Conservation (phyloP, 2,888 invertebrate genomes). For the Metellina segmentata region DNA sequence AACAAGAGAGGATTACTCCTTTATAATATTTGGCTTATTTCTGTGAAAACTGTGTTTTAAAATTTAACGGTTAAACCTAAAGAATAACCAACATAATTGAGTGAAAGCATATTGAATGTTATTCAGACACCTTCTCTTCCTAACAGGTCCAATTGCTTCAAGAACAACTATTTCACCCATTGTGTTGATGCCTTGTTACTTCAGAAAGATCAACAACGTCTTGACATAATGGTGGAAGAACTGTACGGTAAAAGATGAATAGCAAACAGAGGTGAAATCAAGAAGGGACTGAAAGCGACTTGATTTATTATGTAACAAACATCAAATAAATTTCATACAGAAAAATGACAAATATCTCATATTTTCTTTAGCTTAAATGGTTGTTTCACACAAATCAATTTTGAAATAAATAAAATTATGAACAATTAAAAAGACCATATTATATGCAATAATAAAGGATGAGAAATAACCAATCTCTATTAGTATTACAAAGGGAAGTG, state of each 20-base stretch:
- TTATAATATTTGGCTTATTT: no score
- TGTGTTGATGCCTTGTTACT: conserved; percentile 76
- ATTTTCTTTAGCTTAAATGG: no score
- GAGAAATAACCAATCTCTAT: no score
- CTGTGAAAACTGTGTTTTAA: no score
- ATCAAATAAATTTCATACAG: background rate
- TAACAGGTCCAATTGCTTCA: conserved; percentile 73
- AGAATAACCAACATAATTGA: background rate
- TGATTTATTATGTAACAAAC: background rate
- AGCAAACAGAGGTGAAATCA: background rate
- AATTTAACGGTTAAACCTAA: no score
- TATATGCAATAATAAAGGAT: no score
- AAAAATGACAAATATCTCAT: background rate
- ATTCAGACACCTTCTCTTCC: background rate
- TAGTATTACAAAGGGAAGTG: no score
- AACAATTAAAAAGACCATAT: no score
- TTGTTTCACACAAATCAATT: no score
- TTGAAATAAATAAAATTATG: no score
- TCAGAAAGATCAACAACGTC: conserved; percentile 65
- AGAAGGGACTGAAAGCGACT: background rate
- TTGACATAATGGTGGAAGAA: conserved; percentile 73
- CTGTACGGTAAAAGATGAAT: conserved; percentile 38
- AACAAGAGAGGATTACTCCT: no score
- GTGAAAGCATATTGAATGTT: background rate
- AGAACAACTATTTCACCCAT: conserved; percentile 73